Conservation (phyloP, 2,113 vertebrate species). For the Hippoglossus stenolepis region DNA sequence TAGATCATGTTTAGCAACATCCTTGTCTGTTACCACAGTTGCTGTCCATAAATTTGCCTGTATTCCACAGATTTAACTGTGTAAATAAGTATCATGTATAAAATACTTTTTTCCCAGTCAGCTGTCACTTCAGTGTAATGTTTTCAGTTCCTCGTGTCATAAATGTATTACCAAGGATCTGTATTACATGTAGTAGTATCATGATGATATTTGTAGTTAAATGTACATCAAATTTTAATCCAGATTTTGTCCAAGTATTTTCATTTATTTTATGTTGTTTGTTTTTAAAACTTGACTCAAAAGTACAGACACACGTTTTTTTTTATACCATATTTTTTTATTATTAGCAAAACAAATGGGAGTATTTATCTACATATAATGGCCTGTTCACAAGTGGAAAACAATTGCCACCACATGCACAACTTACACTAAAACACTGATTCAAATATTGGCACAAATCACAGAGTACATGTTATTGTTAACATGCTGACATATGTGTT, state of each 20-base stretch:
- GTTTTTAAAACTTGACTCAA: constrained; percentile 8
- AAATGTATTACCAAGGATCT: background rate
- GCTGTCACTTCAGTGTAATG: constrained; percentile 1
- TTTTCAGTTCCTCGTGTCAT: background rate
- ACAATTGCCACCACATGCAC: background rate
- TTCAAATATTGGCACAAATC: constrained; percentile 34
- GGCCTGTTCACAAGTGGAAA: background rate
- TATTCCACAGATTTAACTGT: constrained; percentile 44
- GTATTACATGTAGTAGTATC: background rate
- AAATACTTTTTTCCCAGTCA: constrained; percentile 25
- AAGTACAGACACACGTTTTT: background rate
- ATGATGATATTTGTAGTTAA: background rate
- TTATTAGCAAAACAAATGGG: constrained; percentile 24
- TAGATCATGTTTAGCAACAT: background rate
- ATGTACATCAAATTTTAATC: background rate
- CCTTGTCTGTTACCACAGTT: constrained; percentile 24
- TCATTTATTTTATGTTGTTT: background rate
- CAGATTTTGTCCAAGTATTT: background rate
- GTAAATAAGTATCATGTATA: constrained; percentile 58
- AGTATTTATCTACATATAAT: constrained; percentile 20
- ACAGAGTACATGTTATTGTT: constrained; percentile 22
- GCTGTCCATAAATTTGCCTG: constrained; percentile 17
- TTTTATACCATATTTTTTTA: constrained; percentile 49
- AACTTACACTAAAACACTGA: constrained; percentile 8
- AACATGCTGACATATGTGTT: background rate